phyloP scores from a whole-genome alignment of 2,888 invertebrate genomes.

The Gortyna flavago region DNA sequence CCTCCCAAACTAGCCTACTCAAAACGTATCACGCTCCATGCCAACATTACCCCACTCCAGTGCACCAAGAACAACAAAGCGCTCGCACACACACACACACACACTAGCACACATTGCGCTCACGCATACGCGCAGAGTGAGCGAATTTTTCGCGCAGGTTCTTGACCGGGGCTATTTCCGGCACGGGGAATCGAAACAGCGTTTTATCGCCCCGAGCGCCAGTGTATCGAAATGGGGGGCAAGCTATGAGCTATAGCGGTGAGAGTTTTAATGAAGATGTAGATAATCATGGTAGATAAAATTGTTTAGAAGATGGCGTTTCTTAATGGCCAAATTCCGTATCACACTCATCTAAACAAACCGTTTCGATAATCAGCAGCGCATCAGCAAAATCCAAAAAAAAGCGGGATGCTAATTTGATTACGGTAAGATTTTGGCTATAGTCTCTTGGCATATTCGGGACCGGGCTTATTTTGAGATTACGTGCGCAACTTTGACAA shows the following conservation, averaged over 20 bases:
- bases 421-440: too few species aligned
- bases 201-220: slow-evolving; percentile 76
- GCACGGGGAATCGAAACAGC: slow-evolving; percentile 78
- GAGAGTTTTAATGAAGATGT: neutral
- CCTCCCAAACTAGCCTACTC: neutral
- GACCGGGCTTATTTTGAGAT: too few species aligned
- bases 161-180: slow-evolving; percentile 85
- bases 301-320: too few species aligned
- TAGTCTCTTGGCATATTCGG: too few species aligned
- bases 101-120: slow-evolving; percentile 22
- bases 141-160: slow-evolving; percentile 79
- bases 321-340: too few species aligned
- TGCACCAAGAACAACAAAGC: slow-evolving; percentile 36
- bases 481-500: too few species aligned
- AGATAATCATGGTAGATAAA: too few species aligned
- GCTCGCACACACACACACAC: slow-evolving; percentile 16
- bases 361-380: too few species aligned
- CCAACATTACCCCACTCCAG: neutral
- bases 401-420: too few species aligned
- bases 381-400: too few species aligned
- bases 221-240: slow-evolving; percentile 46
- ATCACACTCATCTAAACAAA: too few species aligned
- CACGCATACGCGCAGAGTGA: slow-evolving; percentile 56
- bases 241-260: slow-evolving; percentile 32
- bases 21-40: neutral